These are phyloP conservation scores for Lophius piscatorius DNA, from an alignment of 2,113 vertebrate species.

Conservation along the genomic window DNA sequence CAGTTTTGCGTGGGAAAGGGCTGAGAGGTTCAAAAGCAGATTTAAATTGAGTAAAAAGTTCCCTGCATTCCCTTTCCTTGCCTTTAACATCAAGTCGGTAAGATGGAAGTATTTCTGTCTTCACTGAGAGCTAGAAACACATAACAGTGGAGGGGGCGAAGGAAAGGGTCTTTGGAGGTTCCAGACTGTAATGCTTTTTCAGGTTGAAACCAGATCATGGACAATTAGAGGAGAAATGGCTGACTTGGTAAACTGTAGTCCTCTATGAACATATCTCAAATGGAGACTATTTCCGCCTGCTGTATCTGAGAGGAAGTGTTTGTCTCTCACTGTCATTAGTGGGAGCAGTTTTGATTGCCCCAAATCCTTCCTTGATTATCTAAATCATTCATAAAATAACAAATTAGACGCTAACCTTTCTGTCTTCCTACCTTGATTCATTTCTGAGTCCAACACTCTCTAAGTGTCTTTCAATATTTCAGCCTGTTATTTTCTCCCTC, in stretches of 20 bases:
- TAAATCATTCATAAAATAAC: constrained; percentile 36
- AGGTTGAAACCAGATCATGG: constrained; percentile 63
- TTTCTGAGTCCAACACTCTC: neutral
- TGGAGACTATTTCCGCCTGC: constrained; percentile 41
- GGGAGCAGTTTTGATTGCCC: constrained; percentile 13
- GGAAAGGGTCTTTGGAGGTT: constrained; percentile 41
- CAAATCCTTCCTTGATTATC: constrained; percentile 31
- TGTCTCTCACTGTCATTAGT: constrained; percentile 48
- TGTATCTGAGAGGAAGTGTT: constrained; percentile 37
- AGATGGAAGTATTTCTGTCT: constrained; percentile 28
- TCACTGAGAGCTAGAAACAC: constrained; percentile 21
- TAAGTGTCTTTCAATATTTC: constrained; percentile 19
- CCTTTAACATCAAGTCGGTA: constrained; percentile 30
- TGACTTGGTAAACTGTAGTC: constrained; percentile 64
- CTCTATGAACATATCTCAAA: constrained; percentile 52
- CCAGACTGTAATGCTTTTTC: constrained; percentile 53
- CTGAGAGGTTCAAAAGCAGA: constrained; percentile 56
- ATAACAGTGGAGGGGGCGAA: constrained; percentile 5
- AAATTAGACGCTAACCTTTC: constrained; percentile 14
- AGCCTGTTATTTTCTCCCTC: neutral
- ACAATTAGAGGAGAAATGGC: constrained; percentile 66
- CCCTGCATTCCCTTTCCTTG: constrained; percentile 35
- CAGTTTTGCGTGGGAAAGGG: constrained; percentile 65
- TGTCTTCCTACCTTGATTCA: neutral
- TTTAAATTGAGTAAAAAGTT: constrained; percentile 64